These are phyloP conservation scores for Pseudolaguvia tuberculata DNA, from an alignment of 2,113 vertebrate species.

Conservation along the genomic window DNA sequence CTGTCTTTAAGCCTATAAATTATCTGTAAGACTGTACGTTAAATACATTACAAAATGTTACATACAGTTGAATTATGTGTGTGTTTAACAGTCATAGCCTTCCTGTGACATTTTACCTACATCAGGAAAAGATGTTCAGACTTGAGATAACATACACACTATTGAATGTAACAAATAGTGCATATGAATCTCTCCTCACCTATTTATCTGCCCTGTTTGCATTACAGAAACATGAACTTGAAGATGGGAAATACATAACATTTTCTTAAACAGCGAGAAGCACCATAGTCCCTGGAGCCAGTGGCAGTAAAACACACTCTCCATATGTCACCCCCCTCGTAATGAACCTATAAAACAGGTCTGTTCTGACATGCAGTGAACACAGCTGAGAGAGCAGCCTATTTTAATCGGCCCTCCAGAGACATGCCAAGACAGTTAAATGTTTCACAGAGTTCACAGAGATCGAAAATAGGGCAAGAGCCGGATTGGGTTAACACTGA, in stretches of 20 bases:
- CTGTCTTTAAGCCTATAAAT: not conserved
- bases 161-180: not conserved
- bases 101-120: not conserved
- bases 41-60: not conserved
- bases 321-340: conserved; percentile 65
- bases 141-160: conserved; percentile 11
- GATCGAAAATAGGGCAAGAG: conserved; percentile 13
- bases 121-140: not conserved
- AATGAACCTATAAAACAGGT: conserved; percentile 72
- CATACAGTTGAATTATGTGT: not conserved
- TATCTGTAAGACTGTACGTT: not conserved
- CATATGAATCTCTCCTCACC: conserved; percentile 3
- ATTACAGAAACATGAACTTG: conserved; percentile 11
- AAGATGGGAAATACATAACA: conserved; percentile 31
- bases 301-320: conserved; percentile 73
- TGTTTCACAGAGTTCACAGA: conserved; percentile 58
- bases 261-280: conserved; percentile 61
- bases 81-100: not conserved
- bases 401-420: conserved; percentile 66
- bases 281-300: conserved; percentile 66
- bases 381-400: conserved; percentile 63
- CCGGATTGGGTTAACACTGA: conserved; percentile 41
- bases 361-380: conserved; percentile 64
- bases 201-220: conserved; percentile 17
- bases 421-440: conserved; percentile 53